Percentiles rank a stretch among this genome's conserved stretches.
phyloP scores from a whole-genome alignment of 2,113 vertebrate species.

The Pipa parva region DNA sequence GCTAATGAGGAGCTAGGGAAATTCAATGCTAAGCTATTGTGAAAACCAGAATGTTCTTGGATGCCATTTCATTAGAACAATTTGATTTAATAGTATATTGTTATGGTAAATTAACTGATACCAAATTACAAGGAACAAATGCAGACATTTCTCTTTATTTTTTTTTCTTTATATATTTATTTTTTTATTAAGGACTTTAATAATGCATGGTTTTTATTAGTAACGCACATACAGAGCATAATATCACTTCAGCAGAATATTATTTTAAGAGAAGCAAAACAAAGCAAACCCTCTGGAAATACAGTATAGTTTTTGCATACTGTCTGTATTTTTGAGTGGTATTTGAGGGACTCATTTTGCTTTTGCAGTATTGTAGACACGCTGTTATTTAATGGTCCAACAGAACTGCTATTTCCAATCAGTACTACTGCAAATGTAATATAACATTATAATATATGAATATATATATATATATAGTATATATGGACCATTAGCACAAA shows the following conservation, averaged over 20 bases:
- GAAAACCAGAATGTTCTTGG: slow-evolving; percentile 54
- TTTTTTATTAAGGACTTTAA: slow-evolving; percentile 34
- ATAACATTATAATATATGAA: no score
- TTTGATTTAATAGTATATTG: slow-evolving; percentile 52
- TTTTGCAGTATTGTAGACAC: no score
- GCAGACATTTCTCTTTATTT: slow-evolving; percentile 40
- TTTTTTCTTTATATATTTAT: no score
- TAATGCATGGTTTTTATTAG: slow-evolving; percentile 42
- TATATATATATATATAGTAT: no score
- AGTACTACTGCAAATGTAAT: no score
- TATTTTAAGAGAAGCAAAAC: slow-evolving; percentile 1
- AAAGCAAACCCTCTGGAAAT: neutral
- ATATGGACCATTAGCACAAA: no score
- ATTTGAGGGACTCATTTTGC: no score
- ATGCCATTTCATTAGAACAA: slow-evolving; percentile 43
- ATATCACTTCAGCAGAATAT: slow-evolving; percentile 1
- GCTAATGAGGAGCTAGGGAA: slow-evolving; percentile 55
- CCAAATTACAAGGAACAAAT: slow-evolving; percentile 51
- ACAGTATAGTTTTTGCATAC: no score
- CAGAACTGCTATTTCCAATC: no score
- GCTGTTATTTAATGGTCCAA: no score
- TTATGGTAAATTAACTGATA: slow-evolving; percentile 50
- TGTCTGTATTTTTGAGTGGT: no score
- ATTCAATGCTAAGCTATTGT: slow-evolving; percentile 57
- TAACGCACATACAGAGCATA: slow-evolving; percentile 27